These are phyloP conservation scores for Phenganax marumi DNA, from an alignment of 92 coral and sea anemone species.

Conservation along the genomic window DNA sequence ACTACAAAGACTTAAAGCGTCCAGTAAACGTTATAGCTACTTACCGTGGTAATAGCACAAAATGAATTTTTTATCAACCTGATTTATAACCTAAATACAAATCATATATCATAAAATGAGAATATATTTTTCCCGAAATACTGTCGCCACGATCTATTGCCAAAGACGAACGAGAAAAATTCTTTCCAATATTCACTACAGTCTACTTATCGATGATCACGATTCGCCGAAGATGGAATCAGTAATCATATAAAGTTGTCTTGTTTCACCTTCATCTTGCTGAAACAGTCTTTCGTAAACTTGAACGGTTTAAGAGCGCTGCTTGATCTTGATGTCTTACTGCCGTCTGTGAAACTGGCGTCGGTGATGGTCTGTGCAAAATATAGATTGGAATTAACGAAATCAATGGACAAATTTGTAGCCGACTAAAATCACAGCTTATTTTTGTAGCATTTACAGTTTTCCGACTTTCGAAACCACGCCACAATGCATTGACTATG, in stretches of 20 bases:
- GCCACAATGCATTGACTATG: neutral
- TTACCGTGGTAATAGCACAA: conserved; percentile 59
- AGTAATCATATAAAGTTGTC: neutral
- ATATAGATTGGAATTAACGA: neutral
- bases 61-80: conserved; percentile 90
- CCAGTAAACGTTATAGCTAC: neutral
- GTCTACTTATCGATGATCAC: neutral
- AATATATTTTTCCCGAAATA: neutral
- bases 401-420: neutral
- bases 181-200: neutral
- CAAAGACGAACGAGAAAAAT: neutral
- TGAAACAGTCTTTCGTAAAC: conserved; percentile 75
- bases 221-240: neutral
- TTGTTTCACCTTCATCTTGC: conserved; percentile 55
- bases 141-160: neutral
- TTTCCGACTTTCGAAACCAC: conserved; percentile 9
- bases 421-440: neutral
- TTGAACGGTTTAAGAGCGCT: conserved; percentile 70
- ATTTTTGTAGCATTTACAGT: neutral
- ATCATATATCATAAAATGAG: neutral
- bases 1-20: no score
- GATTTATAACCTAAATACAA: conserved; percentile 61
- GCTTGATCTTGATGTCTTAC: conserved; percentile 55
- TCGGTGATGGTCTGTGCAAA: conserved; percentile 57
- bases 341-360: conserved; percentile 54